phyloP scores from a whole-genome alignment of 2,797 vertebrate species.

The Borostomias antarcticus region DNA sequence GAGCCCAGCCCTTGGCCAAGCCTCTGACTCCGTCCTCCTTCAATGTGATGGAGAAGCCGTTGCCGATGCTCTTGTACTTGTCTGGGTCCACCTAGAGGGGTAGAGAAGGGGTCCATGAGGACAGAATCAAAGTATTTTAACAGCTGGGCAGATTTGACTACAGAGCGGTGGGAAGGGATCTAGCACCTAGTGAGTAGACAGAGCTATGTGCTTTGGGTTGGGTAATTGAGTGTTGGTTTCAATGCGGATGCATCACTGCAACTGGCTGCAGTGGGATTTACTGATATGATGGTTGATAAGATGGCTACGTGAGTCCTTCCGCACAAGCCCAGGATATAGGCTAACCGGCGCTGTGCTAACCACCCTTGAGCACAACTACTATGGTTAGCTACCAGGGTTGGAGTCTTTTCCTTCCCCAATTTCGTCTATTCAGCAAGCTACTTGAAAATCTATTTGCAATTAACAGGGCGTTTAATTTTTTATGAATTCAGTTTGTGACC shows the following conservation, averaged over 20 bases:
- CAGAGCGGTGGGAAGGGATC: too few relatives aligned
- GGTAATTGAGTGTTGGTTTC: not conserved
- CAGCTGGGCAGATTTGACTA: not conserved
- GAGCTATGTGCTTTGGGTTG: not conserved
- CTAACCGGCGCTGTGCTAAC: too few relatives aligned
- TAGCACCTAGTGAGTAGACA: not conserved
- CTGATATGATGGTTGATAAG: not conserved
- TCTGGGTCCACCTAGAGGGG: conserved; percentile 86
- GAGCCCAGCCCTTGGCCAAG: conserved; percentile 95
- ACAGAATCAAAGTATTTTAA: not conserved
- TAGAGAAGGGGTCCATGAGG: conserved; percentile 13
- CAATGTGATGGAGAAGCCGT: conserved; percentile 87
- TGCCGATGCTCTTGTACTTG: conserved; percentile 95
- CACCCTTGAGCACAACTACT: too few relatives aligned
- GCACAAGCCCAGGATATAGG: too few relatives aligned
- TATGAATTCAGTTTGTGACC: too few relatives aligned
- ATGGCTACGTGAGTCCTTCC: not conserved
- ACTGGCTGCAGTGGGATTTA: not conserved
- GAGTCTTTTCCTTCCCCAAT: too few relatives aligned
- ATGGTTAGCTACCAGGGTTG: too few relatives aligned
- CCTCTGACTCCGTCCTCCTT: conserved; percentile 91
- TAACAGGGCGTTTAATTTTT: too few relatives aligned
- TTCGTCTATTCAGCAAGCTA: too few relatives aligned
- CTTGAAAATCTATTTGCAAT: too few relatives aligned
- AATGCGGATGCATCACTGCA: not conserved